These are phyloP conservation scores for Zoanthus gigantus DNA, from an alignment of 92 coral and sea anemone species.

Conservation along the genomic window DNA sequence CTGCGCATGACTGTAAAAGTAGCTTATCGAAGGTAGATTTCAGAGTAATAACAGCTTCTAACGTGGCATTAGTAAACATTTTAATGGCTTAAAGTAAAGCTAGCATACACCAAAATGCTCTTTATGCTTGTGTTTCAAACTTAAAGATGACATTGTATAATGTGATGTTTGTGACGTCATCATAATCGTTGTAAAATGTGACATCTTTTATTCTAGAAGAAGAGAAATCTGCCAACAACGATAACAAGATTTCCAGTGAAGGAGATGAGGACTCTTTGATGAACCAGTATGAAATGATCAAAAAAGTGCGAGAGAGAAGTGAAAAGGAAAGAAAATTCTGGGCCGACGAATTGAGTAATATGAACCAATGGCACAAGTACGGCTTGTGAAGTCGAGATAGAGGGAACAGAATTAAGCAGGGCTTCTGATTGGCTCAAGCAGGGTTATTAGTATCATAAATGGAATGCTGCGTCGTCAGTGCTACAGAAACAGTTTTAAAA, in stretches of 20 bases:
- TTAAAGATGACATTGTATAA: not conserved
- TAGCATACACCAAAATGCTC: not conserved
- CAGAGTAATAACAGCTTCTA: not conserved
- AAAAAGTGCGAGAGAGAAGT: conserved; percentile 54
- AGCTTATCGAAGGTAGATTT: too few species aligned
- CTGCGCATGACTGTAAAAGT: too few species aligned
- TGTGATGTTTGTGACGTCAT: not conserved
- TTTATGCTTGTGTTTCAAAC: not conserved
- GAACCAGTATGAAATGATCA: conserved; percentile 60
- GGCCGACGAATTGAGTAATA: conserved; percentile 74
- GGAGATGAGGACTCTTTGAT: conserved; percentile 52
- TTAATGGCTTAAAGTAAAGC: not conserved
- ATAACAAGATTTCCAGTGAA: conserved; percentile 14
- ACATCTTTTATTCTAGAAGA: conserved; percentile 3
- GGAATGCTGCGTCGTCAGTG: too few species aligned
- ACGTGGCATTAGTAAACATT: not conserved
- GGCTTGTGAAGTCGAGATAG: conserved; percentile 40
- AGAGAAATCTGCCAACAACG: not conserved
- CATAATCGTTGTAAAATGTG: not conserved
- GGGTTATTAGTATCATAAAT: too few species aligned
- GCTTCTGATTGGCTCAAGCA: not conserved
- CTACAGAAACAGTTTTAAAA: too few species aligned
- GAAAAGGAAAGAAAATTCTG: conserved; percentile 79
- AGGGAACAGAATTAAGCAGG: not conserved
- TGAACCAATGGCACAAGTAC: conserved; percentile 81